Evolutionary conservation across 1,140 invertebrate genomes (phyloP), one percentile per base, ranked within the genome.

Genomic region (Steinernema feltiae): DNA sequence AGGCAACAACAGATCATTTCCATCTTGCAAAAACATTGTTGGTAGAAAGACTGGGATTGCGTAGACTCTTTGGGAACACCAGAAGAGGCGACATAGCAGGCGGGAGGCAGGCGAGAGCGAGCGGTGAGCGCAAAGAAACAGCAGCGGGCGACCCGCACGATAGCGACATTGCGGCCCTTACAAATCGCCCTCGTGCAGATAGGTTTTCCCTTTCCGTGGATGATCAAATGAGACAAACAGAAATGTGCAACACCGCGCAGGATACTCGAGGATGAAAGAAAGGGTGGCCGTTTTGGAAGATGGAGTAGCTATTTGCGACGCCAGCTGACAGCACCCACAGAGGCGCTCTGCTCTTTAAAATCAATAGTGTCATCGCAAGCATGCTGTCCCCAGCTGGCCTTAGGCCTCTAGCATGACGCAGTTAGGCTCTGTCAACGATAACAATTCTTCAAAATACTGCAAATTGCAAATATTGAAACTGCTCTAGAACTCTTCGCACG

Each of bases 341-440:
- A 63, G 53, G 53, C 53, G 2, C 53, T 17, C 15, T 63, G 53
- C 53, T 63, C 53, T 63, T 63, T 63, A 63, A 63, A 63, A 63
- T 63, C 53, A 63, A 63, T 63, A 63, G 53, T 63, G 53, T 63
- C 53, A 63, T 63, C 53, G 53, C 53, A 15, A 27, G 53, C 53
- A 63, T 27, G 53, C 53, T 63, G 53, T 63, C 53, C 41, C 53
- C 53, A 63, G 53, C 53, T 63, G 53, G 53, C 24, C 53, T 15
- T 27, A 12, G 24, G 12, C 53, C 53, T 3, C 24, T 27, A 15
- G 12, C 53, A 63, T 41, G 35, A 41, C 35, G 35, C 18, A 63
- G 15, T 63, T 63, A 3, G 53, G 53, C 53, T 7, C 12, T 3
- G 53, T 21, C 53, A 27, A 27, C 24, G 53, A 63, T 63, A 63